A percentile compares a stretch with the other conserved stretches of the same genome.
Conservation (phyloP, 2,888 invertebrate genomes). For the Onthophagus sagittarius region DNA sequence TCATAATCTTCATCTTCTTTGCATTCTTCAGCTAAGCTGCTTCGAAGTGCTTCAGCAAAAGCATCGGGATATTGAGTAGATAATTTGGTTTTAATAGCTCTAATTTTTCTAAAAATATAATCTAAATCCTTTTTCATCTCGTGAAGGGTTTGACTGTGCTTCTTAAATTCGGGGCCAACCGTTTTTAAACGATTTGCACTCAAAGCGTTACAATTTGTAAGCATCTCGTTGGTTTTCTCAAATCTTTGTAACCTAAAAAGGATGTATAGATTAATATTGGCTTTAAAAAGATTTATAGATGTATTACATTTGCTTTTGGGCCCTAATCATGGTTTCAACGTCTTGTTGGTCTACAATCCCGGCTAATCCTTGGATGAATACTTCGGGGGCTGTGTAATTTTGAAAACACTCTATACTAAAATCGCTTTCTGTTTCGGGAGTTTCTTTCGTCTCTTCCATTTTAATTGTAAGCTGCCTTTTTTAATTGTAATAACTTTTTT, state of each 20-base stretch:
- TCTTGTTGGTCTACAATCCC: slow-evolving; percentile 89
- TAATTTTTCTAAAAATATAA: slow-evolving; percentile 88
- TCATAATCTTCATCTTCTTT: slow-evolving; percentile 40
- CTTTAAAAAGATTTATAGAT: slow-evolving; percentile 2
- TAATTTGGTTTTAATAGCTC: slow-evolving; percentile 76
- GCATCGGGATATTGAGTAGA: slow-evolving; percentile 65
- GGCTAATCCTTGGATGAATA: slow-evolving; percentile 87
- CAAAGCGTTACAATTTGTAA: slow-evolving; percentile 93
- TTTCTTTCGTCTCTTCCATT: slow-evolving; percentile 52
- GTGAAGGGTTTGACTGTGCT: slow-evolving; percentile 78
- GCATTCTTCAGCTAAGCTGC: slow-evolving; percentile 45
- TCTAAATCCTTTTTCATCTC: slow-evolving; percentile 96
- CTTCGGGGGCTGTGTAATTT: slow-evolving; percentile 86
- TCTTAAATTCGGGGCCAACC: slow-evolving; percentile 84
- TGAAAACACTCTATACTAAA: slow-evolving; percentile 85
- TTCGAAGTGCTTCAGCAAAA: slow-evolving; percentile 57
- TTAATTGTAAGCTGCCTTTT: background rate
- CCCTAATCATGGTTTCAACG: slow-evolving; percentile 83
- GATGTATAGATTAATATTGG: background rate
- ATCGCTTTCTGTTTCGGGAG: slow-evolving; percentile 63
- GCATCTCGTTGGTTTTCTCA: slow-evolving; percentile 99
- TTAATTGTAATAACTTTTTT: background rate
- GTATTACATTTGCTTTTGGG: slow-evolving; percentile 86
- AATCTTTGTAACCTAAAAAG: slow-evolving; percentile 81
- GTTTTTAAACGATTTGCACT: slow-evolving; percentile 82